phyloP scores from a whole-genome alignment of 2,888 invertebrate genomes.

The Alloplasta piceator region DNA sequence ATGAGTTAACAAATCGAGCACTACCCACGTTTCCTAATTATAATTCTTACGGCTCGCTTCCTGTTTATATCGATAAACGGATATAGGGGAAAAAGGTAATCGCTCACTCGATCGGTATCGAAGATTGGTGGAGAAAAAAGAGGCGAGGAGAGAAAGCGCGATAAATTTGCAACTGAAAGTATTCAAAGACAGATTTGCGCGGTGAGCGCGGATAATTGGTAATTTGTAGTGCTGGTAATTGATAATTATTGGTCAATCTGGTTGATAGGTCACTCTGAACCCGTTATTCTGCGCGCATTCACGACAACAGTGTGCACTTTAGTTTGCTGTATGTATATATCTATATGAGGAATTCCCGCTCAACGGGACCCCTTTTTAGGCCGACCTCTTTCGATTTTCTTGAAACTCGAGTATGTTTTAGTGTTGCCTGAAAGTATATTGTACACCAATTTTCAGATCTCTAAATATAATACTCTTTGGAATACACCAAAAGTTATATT shows the following conservation, averaged over 20 bases:
- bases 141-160: background rate
- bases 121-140: background rate
- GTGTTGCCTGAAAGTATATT: too few relatives aligned
- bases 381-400: too few relatives aligned
- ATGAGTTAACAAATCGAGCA: constrained; percentile 17
- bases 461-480: too few relatives aligned
- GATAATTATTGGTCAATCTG: constrained; percentile 57
- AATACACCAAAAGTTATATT: too few relatives aligned
- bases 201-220: constrained; percentile 37
- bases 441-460: too few relatives aligned
- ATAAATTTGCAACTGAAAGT: background rate
- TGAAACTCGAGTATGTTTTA: too few relatives aligned
- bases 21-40: constrained; percentile 18
- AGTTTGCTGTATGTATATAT: constrained; percentile 12
- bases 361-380: too few relatives aligned
- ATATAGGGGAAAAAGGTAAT: constrained; percentile 3
- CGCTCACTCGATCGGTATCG: background rate
- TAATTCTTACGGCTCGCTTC: constrained; percentile 12
- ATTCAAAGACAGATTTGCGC: constrained; percentile 17
- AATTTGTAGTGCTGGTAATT: constrained; percentile 52
- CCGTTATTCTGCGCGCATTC: constrained; percentile 13
- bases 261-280: constrained; percentile 39
- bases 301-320: constrained; percentile 10
- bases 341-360: too few relatives aligned
- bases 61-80: constrained; percentile 11